Base-by-base conservation (phyloP, 2,888 invertebrate genomes). In the Eutolmus rufibarbis region DNA sequence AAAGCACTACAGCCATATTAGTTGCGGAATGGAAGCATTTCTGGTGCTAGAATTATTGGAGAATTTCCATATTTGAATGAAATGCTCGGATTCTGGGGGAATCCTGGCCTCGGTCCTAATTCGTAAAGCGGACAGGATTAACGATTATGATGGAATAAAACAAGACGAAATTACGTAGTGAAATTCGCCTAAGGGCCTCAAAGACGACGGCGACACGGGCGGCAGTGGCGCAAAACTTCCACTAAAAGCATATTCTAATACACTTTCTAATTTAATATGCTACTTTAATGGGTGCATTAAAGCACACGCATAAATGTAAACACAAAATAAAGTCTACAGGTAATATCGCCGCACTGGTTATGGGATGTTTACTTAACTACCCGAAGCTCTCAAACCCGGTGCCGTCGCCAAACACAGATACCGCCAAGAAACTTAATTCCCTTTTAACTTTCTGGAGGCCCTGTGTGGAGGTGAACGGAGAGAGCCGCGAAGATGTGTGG, bases 271-370 rank as follows among this genome's bases (percentile, higher is more conserved):
- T 88, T 88, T 87, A 87, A 88, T 88, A 87, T 88, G 87, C 87
- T 77, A 87, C 85, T 88, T 88, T 88, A 88, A 88, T 88, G 87
- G 87, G 86, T 88, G 88, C 88, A 88, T 88, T 88, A 88, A 88
- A 88, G 87, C 86, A 86, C 86, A 86, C 87, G 87, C 87, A 87
- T 88, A 87, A 87, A 87, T 88, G 88, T 87, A 88, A 88, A 87
- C 88, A 87, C 81, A 87, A 87, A 79, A 87, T 87, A 88, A 88
- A 88, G 87, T 74, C 88, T 74, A 78, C 82, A 86, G 86, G 85
- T 87, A 78, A 88, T 86, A 86, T 76, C 79, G 88, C 77, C 82
- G 86, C 86, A 87, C 57, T 77, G 88, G 82, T 88, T 85, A 85
- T 85, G 56, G 77, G 87, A 74, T 87, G 88, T 88, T 88, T 88